Conservation (phyloP, 2,888 invertebrate species). For the Dasypogon diadema region DNA sequence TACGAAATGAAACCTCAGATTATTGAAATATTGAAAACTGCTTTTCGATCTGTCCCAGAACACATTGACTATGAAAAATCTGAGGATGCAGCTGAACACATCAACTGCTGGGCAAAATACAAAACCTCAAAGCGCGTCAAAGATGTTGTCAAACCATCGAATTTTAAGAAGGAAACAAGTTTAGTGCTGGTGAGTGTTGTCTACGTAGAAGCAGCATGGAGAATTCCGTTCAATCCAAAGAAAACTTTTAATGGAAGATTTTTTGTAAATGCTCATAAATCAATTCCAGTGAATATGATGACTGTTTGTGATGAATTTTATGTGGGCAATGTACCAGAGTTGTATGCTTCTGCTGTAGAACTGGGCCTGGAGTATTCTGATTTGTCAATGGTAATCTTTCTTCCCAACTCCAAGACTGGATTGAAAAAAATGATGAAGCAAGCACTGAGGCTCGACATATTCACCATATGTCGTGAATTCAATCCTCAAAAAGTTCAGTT, state of each 20-base stretch:
- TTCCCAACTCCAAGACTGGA: conserved; percentile 69
- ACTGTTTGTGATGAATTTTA: background rate
- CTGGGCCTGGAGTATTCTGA: conserved; percentile 76
- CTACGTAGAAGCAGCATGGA: conserved; percentile 74
- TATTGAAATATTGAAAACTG: background rate
- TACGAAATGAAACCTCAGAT: background rate
- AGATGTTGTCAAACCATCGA: conserved; percentile 74
- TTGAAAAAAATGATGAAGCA: background rate
- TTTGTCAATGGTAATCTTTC: conserved; percentile 78
- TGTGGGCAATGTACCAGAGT: background rate
- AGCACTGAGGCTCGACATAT: background rate
- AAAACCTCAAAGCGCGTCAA: conserved; percentile 83
- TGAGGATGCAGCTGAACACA: conserved; percentile 69
- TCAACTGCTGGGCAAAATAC: conserved; percentile 82
- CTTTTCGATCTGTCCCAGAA: conserved; percentile 64
- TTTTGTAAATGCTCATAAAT: background rate
- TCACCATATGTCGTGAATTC: background rate
- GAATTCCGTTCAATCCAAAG: conserved; percentile 10
- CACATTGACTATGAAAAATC: conserved; percentile 72
- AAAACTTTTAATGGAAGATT: background rate
- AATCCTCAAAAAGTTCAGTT: background rate
- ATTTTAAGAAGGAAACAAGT: conserved; percentile 70
- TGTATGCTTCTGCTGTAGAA: conserved; percentile 68
- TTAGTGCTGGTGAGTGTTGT: conserved; percentile 82
- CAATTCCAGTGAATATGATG: conserved; percentile 39